phyloP scores from a whole-genome alignment of 2,888 invertebrate species.

The Lottia scabra region DNA sequence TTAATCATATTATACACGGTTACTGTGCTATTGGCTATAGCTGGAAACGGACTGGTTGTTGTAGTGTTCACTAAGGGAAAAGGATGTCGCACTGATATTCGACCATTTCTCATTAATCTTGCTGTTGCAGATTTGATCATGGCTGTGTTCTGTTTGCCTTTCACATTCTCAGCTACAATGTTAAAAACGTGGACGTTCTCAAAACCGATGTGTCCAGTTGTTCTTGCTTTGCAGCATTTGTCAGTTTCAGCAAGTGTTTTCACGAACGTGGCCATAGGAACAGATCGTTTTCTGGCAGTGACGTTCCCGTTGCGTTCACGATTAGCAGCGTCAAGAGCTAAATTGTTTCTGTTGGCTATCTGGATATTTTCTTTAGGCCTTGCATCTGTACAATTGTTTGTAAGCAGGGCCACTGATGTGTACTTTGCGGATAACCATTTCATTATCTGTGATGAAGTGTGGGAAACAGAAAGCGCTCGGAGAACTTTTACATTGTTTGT shows the following conservation, averaged over 20 bases:
- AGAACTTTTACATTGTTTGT: constrained; percentile 60
- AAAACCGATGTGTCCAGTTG: constrained; percentile 71
- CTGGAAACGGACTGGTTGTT: constrained; percentile 71
- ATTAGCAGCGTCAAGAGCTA: constrained; percentile 67
- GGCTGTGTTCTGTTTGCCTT: constrained; percentile 91
- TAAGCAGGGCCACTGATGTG: constrained; percentile 42
- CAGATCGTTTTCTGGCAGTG: constrained; percentile 69
- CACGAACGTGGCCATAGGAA: constrained; percentile 71
- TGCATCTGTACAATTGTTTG: constrained; percentile 68
- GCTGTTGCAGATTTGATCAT: constrained; percentile 91
- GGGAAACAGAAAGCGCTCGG: constrained; percentile 34
- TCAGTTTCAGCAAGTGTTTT: constrained; percentile 71
- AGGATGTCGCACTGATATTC: constrained; percentile 62
- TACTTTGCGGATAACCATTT: constrained; percentile 30
- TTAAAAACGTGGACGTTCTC: constrained; percentile 71
- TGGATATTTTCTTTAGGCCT: constrained; percentile 69
- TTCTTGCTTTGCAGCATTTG: constrained; percentile 71
- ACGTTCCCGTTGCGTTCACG: constrained; percentile 66
- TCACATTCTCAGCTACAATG: constrained; percentile 76
- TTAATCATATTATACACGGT: constrained; percentile 69
- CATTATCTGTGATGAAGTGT: constrained; percentile 48
- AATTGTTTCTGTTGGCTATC: constrained; percentile 68
- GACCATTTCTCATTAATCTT: constrained; percentile 81
- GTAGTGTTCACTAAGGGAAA: constrained; percentile 69
- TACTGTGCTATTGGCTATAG: constrained; percentile 70